Evolutionary conservation across 2,113 vertebrate species (phyloP).

Genomic region (Bubalus kerabau): DNA sequence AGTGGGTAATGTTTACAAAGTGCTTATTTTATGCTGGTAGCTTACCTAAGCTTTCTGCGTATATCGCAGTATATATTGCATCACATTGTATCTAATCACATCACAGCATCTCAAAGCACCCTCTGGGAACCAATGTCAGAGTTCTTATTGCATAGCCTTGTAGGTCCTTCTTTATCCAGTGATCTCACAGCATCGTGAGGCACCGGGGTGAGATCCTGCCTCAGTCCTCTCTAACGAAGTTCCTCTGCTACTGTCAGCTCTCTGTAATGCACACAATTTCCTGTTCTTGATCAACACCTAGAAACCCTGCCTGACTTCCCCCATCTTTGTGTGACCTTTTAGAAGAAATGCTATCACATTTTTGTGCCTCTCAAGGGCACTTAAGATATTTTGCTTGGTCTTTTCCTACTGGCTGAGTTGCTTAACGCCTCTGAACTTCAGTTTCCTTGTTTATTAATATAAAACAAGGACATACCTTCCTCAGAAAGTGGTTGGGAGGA

Average conservation of each 20-base stretch:
- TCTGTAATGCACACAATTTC: neutral
- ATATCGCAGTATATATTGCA: accelerated
- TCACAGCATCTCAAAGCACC: neutral
- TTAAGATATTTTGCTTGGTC: conserved; percentile 24
- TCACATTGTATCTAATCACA: neutral
- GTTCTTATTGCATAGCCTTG: neutral
- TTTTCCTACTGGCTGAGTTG: neutral
- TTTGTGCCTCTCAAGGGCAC: neutral
- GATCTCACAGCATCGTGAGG: neutral
- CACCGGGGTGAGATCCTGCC: neutral
- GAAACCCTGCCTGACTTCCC: neutral
- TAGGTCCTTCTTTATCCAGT: neutral
- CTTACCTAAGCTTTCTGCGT: neutral
- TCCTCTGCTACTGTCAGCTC: neutral
- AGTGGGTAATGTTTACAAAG: neutral
- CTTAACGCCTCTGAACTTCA: neutral
- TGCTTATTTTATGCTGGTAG: neutral
- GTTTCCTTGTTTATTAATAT: neutral
- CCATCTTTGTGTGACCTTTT: neutral
- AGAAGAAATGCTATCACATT: neutral
- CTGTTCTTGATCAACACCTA: neutral
- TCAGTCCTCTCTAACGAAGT: neutral
- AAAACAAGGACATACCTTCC: neutral
- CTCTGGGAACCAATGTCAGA: neutral
- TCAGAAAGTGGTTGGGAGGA: neutral